Conservation (phyloP, 2,797 vertebrate species). For the Malurus leucopterus region DNA sequence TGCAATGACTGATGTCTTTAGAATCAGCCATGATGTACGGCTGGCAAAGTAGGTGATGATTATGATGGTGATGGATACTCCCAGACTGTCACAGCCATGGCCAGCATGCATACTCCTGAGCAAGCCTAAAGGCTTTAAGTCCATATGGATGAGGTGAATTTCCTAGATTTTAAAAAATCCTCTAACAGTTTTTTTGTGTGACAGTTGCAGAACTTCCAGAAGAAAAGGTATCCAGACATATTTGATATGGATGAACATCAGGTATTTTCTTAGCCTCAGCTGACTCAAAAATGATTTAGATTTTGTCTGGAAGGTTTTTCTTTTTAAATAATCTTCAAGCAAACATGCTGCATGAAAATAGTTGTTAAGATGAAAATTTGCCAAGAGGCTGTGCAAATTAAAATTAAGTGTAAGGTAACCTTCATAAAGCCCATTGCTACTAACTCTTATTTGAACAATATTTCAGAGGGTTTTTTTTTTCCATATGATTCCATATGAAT, state of each 20-base stretch:
- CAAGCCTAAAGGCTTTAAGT: background rate
- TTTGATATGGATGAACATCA: background rate
- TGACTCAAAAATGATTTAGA: background rate
- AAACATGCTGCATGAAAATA: background rate
- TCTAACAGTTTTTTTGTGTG: background rate
- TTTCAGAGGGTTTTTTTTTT: background rate
- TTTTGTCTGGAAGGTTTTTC: background rate
- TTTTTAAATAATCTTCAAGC: background rate
- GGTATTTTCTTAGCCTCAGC: background rate
- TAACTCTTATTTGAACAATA: background rate
- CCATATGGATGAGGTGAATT: background rate
- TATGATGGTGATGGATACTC: background rate
- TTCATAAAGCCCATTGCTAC: background rate
- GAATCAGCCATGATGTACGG: background rate
- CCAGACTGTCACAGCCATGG: background rate
- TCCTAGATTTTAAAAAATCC: background rate
- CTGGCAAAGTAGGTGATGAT: background rate
- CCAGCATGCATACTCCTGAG: background rate
- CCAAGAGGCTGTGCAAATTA: background rate
- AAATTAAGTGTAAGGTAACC: background rate
- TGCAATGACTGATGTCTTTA: background rate
- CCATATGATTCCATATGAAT: background rate
- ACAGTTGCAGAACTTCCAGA: background rate
- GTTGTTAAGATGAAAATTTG: background rate
- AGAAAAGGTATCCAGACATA: background rate